Base-by-base conservation (phyloP, 2,113 vertebrate species). In the Pelodiscus sinensis region DNA sequence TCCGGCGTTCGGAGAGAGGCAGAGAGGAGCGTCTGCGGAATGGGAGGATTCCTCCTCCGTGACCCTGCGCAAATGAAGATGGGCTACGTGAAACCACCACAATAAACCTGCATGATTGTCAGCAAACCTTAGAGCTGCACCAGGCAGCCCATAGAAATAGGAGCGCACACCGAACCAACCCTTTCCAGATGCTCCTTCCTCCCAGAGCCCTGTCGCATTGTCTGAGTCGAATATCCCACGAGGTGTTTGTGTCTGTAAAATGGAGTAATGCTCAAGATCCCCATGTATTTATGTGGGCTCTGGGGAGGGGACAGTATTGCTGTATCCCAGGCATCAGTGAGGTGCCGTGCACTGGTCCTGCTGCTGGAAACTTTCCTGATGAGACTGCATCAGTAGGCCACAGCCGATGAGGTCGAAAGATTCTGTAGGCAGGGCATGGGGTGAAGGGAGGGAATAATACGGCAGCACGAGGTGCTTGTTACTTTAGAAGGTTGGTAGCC, bases 71-170 rank as follows among this genome's bases (percentile, higher is more conserved):
- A 87, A 24, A 77, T 81, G 77, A 58, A 82, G 75, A 87, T 90
- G 84, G 94, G 96, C 97, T 88, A 56, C 79, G 93, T 58, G 31
- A 77, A 55, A 54, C 77, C 35, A 68, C 93, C 89, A 92, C 86
- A 55, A 94, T 84, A 92, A 96, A 96, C 98, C 97, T 92, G 97
- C 98, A 98, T 98, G 98, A 95, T 55, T 78, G 0, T n/a, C 92
- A 85, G 87, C 89, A 68, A 93, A 82, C 81, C 58, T 81, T 80
- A 85, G 90, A 91, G 94, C 96, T 88, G 35, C 90, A 5, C 87
- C 60, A 2, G 1, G 84, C 97, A 77, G 96, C 96, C 95, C 12
- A 85, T 96, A 95, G 96, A 35, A 82, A 52, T 96, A 97, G 94
- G 54, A 56, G 95, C 91, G 88, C 91, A 31, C 90, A 16, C 44